These are phyloP conservation scores for Aspidiotus rigidus DNA, from an alignment of 2,888 invertebrate species.

Conservation along the genomic window DNA sequence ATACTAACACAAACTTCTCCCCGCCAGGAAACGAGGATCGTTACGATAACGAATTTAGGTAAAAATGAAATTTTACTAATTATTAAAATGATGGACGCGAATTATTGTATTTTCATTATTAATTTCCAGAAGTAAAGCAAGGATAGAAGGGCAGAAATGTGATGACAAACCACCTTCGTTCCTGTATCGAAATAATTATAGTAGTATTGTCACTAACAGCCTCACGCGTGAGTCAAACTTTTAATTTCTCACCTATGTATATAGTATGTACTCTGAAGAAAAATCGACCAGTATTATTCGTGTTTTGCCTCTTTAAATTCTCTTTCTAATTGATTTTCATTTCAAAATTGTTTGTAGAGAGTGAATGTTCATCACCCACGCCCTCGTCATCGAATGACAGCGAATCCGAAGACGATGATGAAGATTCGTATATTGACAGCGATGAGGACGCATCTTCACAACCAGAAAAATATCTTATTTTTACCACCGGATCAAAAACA, in stretches of 20 bases:
- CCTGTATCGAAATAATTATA: constrained; percentile 24
- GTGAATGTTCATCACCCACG: background rate
- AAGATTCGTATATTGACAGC: constrained; percentile 37
- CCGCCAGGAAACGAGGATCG: no score
- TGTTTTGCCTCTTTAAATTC: no score
- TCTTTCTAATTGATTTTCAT: background rate
- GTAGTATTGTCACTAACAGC: background rate
- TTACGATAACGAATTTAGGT: no score
- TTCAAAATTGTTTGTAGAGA: background rate
- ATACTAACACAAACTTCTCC: no score
- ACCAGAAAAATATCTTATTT: constrained; percentile 65
- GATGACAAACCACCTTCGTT: constrained; percentile 16
- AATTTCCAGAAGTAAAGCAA: constrained; percentile 9
- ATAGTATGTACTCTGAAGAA: no score
- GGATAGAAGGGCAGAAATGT: background rate
- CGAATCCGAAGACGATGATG: constrained; percentile 22
- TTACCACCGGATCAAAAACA: constrained; percentile 71
- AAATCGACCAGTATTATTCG: no score
- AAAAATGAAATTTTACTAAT: no score
- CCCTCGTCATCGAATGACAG: background rate
- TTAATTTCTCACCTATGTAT: no score
- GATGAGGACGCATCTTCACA: constrained; percentile 46
- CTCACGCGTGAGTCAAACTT: no score
- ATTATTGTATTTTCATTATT: constrained; percentile 7
- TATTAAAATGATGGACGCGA: no score